Conservation (phyloP, 1,140 invertebrate genomes). For the Eurosta solidaginis region DNA sequence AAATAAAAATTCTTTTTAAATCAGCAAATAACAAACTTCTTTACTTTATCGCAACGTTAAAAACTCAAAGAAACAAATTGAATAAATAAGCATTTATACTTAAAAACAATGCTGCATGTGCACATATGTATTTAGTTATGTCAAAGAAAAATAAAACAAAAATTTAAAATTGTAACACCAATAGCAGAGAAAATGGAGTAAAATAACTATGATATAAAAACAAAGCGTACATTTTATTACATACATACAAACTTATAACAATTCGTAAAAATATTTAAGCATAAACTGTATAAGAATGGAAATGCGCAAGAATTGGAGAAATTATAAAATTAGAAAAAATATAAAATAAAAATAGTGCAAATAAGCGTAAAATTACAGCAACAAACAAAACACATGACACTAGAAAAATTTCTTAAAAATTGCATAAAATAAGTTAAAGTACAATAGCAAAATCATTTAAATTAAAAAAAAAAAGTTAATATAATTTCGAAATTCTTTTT, state of each 20-base stretch:
- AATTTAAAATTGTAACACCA: constrained; percentile 18
- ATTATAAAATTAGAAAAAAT: background rate
- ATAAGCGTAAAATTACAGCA: background rate
- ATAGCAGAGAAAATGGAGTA: constrained; percentile 2
- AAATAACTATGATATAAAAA: background rate
- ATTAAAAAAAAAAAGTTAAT: background rate
- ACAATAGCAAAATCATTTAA: background rate
- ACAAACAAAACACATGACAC: background rate
- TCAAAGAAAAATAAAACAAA: background rate
- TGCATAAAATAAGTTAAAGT: background rate
- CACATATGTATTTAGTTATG: background rate
- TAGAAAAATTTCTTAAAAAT: background rate
- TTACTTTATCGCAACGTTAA: background rate
- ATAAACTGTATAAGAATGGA: background rate
- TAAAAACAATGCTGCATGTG: constrained; percentile 3
- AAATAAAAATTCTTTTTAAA: background rate
- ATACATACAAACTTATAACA: background rate
- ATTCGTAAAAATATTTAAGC: background rate
- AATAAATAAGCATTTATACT: background rate
- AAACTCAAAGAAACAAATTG: background rate
- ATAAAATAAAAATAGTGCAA: background rate
- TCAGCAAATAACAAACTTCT: background rate
- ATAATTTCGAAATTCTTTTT: constrained; percentile 2
- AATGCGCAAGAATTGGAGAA: background rate
- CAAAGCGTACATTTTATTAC: background rate